phyloP scores from a whole-genome alignment of 2,888 invertebrate species.

The Reticulitermes lucifugus region DNA sequence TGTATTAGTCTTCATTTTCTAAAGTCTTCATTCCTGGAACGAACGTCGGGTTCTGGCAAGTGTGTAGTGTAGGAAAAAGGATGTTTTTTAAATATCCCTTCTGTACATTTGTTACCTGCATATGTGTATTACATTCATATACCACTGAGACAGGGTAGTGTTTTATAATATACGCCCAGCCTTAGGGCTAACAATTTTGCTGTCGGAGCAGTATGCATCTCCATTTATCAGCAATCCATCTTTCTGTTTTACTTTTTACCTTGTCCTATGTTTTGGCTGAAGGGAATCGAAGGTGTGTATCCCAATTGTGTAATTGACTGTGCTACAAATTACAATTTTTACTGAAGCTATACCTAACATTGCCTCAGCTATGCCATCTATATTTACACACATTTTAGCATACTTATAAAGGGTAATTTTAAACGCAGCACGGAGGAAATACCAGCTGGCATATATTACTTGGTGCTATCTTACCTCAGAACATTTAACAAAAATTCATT shows the following conservation, averaged over 20 bases:
- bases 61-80: not conserved
- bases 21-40: too few species aligned
- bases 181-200: not conserved
- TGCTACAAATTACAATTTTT: not conserved
- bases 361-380: not conserved
- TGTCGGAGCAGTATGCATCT: conserved; percentile 10
- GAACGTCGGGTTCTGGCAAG: not conserved
- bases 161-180: not conserved
- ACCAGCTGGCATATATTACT: not conserved
- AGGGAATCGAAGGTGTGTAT: too few species aligned
- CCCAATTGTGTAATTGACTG: not conserved
- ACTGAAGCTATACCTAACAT: not conserved
- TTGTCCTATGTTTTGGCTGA: not conserved
- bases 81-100: not conserved
- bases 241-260: not conserved
- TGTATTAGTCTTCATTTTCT: too few species aligned
- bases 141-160: not conserved
- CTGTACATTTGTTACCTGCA: not conserved
- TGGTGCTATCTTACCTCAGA: not conserved
- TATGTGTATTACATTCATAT: not conserved
- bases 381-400: not conserved
- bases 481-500: not conserved
- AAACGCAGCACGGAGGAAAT: not conserved
- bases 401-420: not conserved
- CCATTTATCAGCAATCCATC: not conserved